Percentiles rank a stretch among this genome's conserved stretches.
phyloP scores from a whole-genome alignment of 2,797 vertebrate genomes.

The Labroides dimidiatus region DNA sequence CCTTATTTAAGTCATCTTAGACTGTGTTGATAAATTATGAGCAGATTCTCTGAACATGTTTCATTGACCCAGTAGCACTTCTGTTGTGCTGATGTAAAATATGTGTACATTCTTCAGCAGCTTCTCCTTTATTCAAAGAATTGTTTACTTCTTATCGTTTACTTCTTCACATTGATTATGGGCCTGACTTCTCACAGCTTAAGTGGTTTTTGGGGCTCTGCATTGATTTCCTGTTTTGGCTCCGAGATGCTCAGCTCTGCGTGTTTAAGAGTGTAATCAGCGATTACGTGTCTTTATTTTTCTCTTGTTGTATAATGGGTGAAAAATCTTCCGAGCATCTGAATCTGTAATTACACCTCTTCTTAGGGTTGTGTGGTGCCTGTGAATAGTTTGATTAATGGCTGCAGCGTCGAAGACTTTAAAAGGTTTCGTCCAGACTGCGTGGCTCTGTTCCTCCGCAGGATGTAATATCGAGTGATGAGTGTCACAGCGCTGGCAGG shows the following conservation, averaged over 20 bases:
- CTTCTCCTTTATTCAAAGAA: constrained; percentile 7
- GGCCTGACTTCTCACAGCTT: constrained; percentile 25
- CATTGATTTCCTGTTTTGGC: constrained; percentile 17
- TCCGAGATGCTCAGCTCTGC: constrained; percentile 31
- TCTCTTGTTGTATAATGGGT: constrained; percentile 67
- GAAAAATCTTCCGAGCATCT: constrained; percentile 61
- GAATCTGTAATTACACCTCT: constrained; percentile 64
- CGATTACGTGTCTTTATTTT: constrained; percentile 61
- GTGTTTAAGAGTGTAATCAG: constrained; percentile 55
- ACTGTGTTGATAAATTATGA: neutral
- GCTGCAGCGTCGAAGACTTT: constrained; percentile 12
- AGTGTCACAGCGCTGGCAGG: neutral
- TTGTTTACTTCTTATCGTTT: constrained; percentile 17
- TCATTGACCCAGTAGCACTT: neutral
- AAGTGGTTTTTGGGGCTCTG: constrained; percentile 33
- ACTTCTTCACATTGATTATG: constrained; percentile 30
- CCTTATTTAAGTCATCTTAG: neutral
- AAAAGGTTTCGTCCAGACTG: constrained; percentile 38
- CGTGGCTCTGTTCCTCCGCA: constrained; percentile 6
- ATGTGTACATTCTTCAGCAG: neutral
- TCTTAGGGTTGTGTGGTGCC: constrained; percentile 28
- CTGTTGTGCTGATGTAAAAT: neutral
- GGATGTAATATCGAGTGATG: constrained; percentile 1
- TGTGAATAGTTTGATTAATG: constrained; percentile 56
- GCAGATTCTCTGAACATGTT: neutral